Percentiles rank a stretch among this genome's conserved stretches.
These are phyloP conservation scores for Aurelia coerulea DNA, from an alignment of 30 jellyfish, hydroid and myxozoan genomes.

Conservation along the genomic window DNA sequence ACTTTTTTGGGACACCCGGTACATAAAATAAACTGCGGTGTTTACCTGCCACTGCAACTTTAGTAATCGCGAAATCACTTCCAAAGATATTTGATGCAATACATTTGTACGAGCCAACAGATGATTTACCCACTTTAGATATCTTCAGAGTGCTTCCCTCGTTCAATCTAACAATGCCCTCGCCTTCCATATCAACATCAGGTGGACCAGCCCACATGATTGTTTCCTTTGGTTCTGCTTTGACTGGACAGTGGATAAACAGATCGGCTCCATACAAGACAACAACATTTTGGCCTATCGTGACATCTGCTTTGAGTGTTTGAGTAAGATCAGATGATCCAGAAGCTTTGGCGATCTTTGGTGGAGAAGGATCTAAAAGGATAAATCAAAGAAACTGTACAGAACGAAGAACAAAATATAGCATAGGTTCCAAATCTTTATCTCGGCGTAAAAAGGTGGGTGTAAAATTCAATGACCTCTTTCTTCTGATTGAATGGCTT, in stretches of 20 bases:
- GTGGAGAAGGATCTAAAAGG: slow-evolving; percentile 48
- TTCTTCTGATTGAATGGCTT: no score
- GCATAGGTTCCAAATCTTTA: no score
- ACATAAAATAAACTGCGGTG: no score
- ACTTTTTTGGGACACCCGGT: no score
- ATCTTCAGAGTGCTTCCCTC: slow-evolving; percentile 61
- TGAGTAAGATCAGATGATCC: slow-evolving; percentile 39
- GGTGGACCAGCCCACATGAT: slow-evolving; percentile 66
- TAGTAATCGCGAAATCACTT: slow-evolving; percentile 45
- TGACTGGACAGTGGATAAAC: slow-evolving; percentile 69
- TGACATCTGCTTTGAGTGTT: slow-evolving; percentile 56
- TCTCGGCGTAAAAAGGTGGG: no score
- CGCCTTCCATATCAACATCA: not conserved
- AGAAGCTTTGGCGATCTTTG: slow-evolving; percentile 39
- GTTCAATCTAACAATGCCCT: slow-evolving; percentile 28
- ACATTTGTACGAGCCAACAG: slow-evolving; percentile 61
- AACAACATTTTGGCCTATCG: slow-evolving; percentile 72
- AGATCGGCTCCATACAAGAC: slow-evolving; percentile 71
- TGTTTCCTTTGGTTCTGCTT: slow-evolving; percentile 76
- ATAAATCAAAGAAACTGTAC: not conserved
- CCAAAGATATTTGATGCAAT: slow-evolving; percentile 70
- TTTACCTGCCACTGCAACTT: slow-evolving; percentile 66
- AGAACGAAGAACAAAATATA: no score
- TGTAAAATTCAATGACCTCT: no score
- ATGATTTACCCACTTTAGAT: slow-evolving; percentile 4